These are phyloP conservation scores for Solen grandis DNA, from an alignment of 1,140 invertebrate species.

Conservation along the genomic window DNA sequence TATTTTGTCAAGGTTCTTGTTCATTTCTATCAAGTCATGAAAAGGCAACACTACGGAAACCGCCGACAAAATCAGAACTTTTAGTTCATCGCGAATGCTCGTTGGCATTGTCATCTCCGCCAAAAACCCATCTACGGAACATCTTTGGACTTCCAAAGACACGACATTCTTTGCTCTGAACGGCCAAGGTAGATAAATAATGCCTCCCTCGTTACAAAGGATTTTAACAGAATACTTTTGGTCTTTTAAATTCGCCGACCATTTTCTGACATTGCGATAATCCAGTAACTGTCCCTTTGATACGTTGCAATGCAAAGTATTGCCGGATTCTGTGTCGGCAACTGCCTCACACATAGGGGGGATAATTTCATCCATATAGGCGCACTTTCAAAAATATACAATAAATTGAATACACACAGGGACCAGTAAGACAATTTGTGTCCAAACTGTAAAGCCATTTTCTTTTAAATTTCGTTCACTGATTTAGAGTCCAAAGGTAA, in stretches of 20 bases:
- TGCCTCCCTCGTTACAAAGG: constrained; percentile 15
- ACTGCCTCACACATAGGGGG: no score
- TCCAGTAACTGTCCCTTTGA: constrained; percentile 29
- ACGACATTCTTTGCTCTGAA: constrained; percentile 44
- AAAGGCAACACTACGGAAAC: constrained; percentile 25
- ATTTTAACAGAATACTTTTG: constrained; percentile 26
- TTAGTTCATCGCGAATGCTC: constrained; percentile 20
- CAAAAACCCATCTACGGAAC: constrained; percentile 31
- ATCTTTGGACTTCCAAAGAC: constrained; percentile 19
- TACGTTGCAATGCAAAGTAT: constrained; percentile 19
- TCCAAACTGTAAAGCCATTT: no score
- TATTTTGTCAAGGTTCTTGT: constrained; percentile 9
- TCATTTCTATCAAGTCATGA: constrained; percentile 4
- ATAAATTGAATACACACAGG: no score
- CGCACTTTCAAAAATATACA: no score
- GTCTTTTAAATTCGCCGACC: background rate
- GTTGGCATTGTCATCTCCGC: constrained; percentile 25
- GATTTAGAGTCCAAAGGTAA: no score
- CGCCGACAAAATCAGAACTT: constrained; percentile 13
- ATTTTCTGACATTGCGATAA: constrained; percentile 30
- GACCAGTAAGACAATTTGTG: no score
- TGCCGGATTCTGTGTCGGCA: no score
- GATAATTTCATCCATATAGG: no score
- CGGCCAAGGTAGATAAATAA: constrained; percentile 42
- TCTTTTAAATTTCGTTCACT: no score